phyloP scores from a whole-genome alignment of 2,797 vertebrate genomes.

The Esox masquinongy region DNA sequence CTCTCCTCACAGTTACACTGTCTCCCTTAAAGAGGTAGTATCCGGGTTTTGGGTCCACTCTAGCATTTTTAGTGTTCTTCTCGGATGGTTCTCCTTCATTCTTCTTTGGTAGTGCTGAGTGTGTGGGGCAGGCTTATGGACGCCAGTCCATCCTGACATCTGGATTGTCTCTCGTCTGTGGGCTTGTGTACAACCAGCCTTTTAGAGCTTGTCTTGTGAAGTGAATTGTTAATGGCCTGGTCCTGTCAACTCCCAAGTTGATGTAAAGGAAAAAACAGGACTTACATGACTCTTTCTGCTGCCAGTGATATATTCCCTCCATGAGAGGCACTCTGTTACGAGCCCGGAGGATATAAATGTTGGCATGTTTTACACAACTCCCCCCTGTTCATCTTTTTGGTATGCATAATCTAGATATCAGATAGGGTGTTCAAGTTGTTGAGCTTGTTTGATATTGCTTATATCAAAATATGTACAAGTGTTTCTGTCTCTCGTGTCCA shows the following conservation, averaged over 20 bases:
- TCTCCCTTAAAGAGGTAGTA: slow-evolving; percentile 24
- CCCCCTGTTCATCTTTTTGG: slow-evolving; percentile 45
- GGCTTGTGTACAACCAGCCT: slow-evolving; percentile 56
- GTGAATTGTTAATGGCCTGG: slow-evolving; percentile 55
- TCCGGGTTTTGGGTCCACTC: slow-evolving; percentile 31
- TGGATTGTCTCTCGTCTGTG: slow-evolving; percentile 54
- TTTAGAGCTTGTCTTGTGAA: slow-evolving; percentile 54
- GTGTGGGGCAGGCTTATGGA: slow-evolving; percentile 40
- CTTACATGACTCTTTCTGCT: slow-evolving; percentile 49
- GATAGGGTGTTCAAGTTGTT: slow-evolving; percentile 29
- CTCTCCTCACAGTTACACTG: slow-evolving; percentile 26
- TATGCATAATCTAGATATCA: slow-evolving; percentile 37
- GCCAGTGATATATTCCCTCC: slow-evolving; percentile 50
- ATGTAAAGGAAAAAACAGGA: slow-evolving; percentile 52
- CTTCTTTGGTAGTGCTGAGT: slow-evolving; percentile 12
- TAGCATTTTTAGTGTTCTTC: slow-evolving; percentile 37
- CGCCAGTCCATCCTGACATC: slow-evolving; percentile 49
- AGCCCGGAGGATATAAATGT: slow-evolving; percentile 51
- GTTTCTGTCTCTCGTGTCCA: slow-evolving; percentile 22
- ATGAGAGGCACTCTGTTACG: slow-evolving; percentile 50
- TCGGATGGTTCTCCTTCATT: slow-evolving; percentile 14
- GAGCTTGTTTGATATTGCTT: slow-evolving; percentile 34
- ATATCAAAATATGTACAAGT: slow-evolving; percentile 2
- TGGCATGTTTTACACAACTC: slow-evolving; percentile 46
- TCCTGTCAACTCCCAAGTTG: slow-evolving; percentile 52